Percentiles rank a stretch among this genome's conserved stretches.
Conservation (phyloP, 1,140 invertebrate genomes). For the Ganaspis sp. region DNA sequence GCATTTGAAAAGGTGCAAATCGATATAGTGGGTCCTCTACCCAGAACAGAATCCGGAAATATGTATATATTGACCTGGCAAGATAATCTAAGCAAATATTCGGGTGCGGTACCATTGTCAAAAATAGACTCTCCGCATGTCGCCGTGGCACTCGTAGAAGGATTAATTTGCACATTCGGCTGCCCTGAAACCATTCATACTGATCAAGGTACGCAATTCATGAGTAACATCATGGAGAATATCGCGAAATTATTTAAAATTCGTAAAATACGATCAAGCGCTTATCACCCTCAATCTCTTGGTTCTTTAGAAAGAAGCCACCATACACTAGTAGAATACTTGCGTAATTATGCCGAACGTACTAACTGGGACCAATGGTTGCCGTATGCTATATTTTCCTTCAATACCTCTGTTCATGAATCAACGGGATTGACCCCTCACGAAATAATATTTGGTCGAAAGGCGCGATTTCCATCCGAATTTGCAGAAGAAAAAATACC, state of each 20-base stretch:
- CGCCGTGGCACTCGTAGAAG: background rate
- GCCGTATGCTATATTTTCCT: too few species aligned
- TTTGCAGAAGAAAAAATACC: slow-evolving; percentile 18
- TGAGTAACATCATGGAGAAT: too few species aligned
- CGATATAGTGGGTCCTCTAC: slow-evolving; percentile 64
- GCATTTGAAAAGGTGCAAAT: slow-evolving; percentile 67
- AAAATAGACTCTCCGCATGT: too few species aligned
- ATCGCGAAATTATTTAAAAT: slow-evolving; percentile 35
- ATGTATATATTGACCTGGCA: slow-evolving; percentile 62
- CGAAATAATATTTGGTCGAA: slow-evolving; percentile 28
- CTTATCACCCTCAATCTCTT: too few species aligned
- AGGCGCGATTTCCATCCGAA: slow-evolving; percentile 28
- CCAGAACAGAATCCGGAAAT: slow-evolving; percentile 54
- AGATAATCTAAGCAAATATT: too few species aligned
- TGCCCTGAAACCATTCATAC: too few species aligned
- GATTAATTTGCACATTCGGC: background rate
- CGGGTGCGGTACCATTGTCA: background rate
- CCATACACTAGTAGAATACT: slow-evolving; percentile 30
- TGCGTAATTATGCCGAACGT: too few species aligned
- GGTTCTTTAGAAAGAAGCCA: slow-evolving; percentile 40
- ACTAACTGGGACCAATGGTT: too few species aligned
- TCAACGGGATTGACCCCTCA: slow-evolving; percentile 20
- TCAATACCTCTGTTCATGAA: too few species aligned
- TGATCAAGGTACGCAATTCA: too few species aligned
- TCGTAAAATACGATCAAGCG: slow-evolving; percentile 29